phyloP scores from a whole-genome alignment of 1,140 invertebrate genomes.

The Lucilia cuprina region DNA sequence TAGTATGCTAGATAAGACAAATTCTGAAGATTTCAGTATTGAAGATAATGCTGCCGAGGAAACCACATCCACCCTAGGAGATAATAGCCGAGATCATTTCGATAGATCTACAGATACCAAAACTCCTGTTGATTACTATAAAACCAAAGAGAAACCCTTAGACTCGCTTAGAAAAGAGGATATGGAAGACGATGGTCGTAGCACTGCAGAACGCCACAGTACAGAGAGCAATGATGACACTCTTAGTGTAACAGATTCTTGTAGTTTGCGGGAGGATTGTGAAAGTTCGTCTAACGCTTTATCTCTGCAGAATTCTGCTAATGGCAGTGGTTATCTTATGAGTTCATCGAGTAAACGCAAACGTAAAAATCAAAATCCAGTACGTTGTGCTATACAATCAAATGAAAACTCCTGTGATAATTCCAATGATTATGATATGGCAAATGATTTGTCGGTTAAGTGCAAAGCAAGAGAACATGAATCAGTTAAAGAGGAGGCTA shows the following conservation, averaged over 20 bases:
- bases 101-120: conserved; percentile 50
- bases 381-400: conserved; percentile 72
- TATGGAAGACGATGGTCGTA: conserved; percentile 64
- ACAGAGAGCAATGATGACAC: conserved; percentile 79
- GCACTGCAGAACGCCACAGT: conserved; percentile 73
- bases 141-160: conserved; percentile 69
- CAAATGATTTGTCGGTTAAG: conserved; percentile 62
- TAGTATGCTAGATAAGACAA: conserved; percentile 49
- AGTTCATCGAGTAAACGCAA: conserved; percentile 72
- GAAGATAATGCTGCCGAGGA: conserved; percentile 56
- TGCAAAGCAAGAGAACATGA: not conserved
- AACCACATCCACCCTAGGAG: conserved; percentile 53
- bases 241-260: conserved; percentile 66
- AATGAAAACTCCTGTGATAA: conserved; percentile 62
- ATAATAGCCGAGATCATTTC: conserved; percentile 48
- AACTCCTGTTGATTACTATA: conserved; percentile 68
- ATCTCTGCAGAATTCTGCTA: not conserved
- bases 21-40: conserved; percentile 48
- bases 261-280: conserved; percentile 66
- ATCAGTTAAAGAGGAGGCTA: conserved; percentile 15
- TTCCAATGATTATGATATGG: conserved; percentile 66
- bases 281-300: conserved; percentile 52
- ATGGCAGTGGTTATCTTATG: conserved; percentile 30
- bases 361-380: conserved; percentile 91
- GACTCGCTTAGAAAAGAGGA: conserved; percentile 60